phyloP scores from a whole-genome alignment of 2,113 vertebrate species.

The Marcusenius ussheri region DNA sequence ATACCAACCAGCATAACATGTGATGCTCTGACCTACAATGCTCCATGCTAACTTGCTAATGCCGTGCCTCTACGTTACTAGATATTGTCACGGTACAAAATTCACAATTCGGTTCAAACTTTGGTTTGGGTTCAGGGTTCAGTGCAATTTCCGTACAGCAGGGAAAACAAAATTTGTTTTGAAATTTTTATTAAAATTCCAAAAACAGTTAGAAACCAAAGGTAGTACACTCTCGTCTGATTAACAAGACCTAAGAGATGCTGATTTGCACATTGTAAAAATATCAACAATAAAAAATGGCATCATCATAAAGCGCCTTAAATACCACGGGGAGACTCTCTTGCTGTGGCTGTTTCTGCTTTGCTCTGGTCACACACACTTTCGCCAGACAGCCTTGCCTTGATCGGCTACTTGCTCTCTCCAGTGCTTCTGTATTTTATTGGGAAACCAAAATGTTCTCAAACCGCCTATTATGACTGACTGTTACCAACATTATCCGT shows the following conservation, averaged over 20 bases:
- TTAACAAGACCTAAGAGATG: not conserved
- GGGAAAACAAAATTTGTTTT: not conserved
- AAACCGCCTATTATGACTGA: too few species aligned
- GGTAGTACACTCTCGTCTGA: not conserved
- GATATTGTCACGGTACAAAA: not conserved
- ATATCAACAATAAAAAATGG: not conserved
- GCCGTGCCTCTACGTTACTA: not conserved
- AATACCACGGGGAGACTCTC: too few species aligned
- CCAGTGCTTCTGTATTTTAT: too few species aligned
- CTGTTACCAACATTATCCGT: too few species aligned
- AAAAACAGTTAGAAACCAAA: not conserved
- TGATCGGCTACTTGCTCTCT: too few species aligned
- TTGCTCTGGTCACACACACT: too few species aligned
- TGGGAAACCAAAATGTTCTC: too few species aligned
- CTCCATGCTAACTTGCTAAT: not conserved
- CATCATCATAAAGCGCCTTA: not conserved
- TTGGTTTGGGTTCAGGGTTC: not conserved
- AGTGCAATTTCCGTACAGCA: not conserved
- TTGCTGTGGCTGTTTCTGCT: too few species aligned
- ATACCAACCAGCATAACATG: not conserved
- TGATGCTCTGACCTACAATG: not conserved
- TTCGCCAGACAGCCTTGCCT: too few species aligned
- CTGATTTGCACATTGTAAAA: not conserved
- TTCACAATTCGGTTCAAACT: not conserved
- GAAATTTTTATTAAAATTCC: not conserved